phyloP scores from a whole-genome alignment of 2,797 vertebrate species.

The Knipowitschia caucasica region DNA sequence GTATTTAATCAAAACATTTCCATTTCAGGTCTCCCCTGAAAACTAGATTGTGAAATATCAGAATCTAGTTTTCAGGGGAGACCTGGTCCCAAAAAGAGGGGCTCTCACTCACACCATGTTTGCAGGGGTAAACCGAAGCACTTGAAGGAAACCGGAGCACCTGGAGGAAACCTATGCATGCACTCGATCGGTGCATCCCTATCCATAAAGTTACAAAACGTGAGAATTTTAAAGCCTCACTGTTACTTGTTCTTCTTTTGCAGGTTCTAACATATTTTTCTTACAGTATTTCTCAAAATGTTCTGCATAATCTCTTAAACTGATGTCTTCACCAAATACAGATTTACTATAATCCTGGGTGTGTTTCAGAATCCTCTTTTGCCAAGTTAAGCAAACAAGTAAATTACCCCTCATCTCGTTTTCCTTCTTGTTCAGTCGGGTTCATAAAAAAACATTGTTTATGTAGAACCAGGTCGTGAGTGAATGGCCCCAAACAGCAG shows the following conservation, averaged over 20 bases:
- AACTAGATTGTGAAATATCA: no score
- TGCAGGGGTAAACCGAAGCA: no score
- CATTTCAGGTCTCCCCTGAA: no score
- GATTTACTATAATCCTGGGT: not conserved
- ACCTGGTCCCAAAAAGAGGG: no score
- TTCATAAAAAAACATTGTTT: conserved; percentile 12
- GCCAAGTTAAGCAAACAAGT: conserved; percentile 4
- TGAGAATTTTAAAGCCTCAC: not conserved
- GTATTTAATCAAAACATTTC: no score
- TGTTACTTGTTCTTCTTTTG: not conserved
- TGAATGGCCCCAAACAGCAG: conserved; percentile 26
- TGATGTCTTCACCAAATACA: not conserved
- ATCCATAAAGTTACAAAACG: not conserved
- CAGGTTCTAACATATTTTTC: not conserved
- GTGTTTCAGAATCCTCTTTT: not conserved
- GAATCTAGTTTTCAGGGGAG: no score
- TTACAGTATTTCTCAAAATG: not conserved
- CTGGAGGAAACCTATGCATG: no score
- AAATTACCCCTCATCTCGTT: not conserved
- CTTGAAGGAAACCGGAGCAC: no score
- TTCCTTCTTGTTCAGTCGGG: no score
- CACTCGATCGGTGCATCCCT: no score
- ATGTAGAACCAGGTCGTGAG: not conserved
- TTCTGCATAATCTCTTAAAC: not conserved
- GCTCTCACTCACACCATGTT: no score